phyloP scores from a whole-genome alignment of 2,888 invertebrate genomes.

The Tenthredo scrophulariae region DNA sequence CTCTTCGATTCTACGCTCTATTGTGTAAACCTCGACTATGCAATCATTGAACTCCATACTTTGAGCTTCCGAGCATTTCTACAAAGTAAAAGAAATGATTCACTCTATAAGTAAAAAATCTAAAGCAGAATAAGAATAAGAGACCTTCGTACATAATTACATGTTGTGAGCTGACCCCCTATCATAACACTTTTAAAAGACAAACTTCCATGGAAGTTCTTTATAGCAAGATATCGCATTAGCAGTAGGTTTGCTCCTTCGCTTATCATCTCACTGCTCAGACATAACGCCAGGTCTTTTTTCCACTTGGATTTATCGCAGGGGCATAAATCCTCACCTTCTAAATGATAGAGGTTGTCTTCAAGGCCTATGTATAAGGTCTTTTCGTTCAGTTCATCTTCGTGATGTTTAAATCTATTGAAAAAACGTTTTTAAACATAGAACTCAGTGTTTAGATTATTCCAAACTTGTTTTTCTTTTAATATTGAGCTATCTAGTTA shows the following conservation, averaged over 20 bases:
- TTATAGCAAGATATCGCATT: constrained; percentile 82
- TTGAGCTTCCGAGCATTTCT: constrained; percentile 64
- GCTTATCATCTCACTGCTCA: constrained; percentile 80
- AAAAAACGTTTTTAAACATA: constrained; percentile 3
- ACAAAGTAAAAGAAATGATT: background rate
- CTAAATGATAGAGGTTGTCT: constrained; percentile 81
- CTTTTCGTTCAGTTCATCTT: constrained; percentile 79
- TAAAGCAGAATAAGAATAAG: constrained; percentile 8
- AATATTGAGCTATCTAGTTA: constrained; percentile 68
- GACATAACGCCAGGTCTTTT: constrained; percentile 79
- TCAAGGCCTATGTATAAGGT: constrained; percentile 81
- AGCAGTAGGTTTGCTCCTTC: constrained; percentile 84
- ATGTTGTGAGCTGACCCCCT: constrained; percentile 82
- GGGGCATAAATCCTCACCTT: constrained; percentile 79
- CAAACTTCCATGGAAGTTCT: constrained; percentile 80
- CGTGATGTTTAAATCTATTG: constrained; percentile 78
- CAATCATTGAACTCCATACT: constrained; percentile 66
- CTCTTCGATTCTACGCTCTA: constrained; percentile 82
- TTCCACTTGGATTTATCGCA: constrained; percentile 78
- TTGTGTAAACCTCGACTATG: constrained; percentile 80
- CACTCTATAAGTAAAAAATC: background rate
- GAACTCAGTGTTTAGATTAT: background rate
- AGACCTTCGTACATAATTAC: constrained; percentile 81
- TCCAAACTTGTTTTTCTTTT: background rate
- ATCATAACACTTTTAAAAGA: constrained; percentile 82